Evolutionary conservation across 1,140 invertebrate genomes (phyloP).

Genomic region (Stegodyphus mimosarum): DNA sequence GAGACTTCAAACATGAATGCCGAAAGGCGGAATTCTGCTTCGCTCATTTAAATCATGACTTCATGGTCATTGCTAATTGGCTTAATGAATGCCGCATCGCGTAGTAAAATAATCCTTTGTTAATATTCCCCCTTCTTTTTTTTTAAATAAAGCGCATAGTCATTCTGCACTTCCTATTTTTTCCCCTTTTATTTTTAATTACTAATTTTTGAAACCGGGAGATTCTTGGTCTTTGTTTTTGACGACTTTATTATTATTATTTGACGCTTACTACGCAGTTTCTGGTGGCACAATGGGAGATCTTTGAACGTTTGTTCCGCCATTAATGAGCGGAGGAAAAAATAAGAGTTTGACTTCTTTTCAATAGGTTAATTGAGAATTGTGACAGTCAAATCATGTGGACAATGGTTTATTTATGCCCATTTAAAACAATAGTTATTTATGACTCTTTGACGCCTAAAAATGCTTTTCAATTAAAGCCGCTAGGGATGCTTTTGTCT

Average conservation of each 20-base stretch:
- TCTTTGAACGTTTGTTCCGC: conserved; percentile 6
- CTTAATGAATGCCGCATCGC: conserved; percentile 18
- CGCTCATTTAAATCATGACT: conserved; percentile 11
- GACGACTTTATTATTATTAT: conserved; percentile 46
- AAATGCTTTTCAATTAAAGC: no score
- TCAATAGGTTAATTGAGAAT: conserved; percentile 30
- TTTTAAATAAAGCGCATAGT: not conserved
- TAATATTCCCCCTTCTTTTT: not conserved
- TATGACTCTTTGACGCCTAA: not conserved
- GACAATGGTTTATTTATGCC: conserved; percentile 14
- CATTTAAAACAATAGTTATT: conserved; percentile 14
- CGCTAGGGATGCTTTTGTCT: no score
- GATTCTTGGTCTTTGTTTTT: conserved; percentile 44
- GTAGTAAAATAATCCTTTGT: conserved; percentile 16
- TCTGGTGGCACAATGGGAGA: conserved; percentile 1
- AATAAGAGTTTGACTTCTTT: conserved; percentile 33
- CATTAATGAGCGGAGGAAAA: not conserved
- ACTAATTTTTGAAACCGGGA: conserved; percentile 40
- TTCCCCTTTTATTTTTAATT: conserved; percentile 23
- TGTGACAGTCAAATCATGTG: conserved; percentile 22
- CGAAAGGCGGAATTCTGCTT: conserved; percentile 29
- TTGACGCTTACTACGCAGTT: conserved; percentile 11
- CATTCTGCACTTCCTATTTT: conserved; percentile 35
- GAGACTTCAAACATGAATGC: conserved; percentile 39
- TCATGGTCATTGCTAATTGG: conserved; percentile 47